A percentile compares a stretch with the other conserved stretches of the same genome.
Evolutionary conservation across 2,797 vertebrate species (phyloP).

Genomic region (Coregonus ussuriensis): DNA sequence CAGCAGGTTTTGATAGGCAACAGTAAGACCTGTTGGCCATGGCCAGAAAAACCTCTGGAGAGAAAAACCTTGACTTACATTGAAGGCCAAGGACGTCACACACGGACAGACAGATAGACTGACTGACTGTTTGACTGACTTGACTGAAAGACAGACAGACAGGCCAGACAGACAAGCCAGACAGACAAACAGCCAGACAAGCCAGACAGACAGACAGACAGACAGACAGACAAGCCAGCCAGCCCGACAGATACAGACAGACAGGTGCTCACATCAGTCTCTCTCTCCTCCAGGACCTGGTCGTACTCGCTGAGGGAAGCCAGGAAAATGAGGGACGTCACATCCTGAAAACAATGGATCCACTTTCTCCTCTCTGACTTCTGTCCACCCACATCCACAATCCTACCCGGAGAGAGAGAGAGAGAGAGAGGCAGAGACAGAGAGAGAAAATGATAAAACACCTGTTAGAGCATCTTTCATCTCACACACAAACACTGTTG

Average conservation of each 20-base stretch:
- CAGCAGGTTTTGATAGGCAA: slow-evolving; percentile 37
- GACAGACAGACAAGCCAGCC: not conserved
- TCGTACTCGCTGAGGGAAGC: slow-evolving; percentile 84
- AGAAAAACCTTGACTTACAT: not conserved
- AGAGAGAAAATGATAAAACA: not conserved
- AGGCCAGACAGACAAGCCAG: not conserved
- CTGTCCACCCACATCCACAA: slow-evolving; percentile 83
- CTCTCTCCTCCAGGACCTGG: slow-evolving; percentile 81
- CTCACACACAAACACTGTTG: not conserved
- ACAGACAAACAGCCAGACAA: slow-evolving; percentile 3
- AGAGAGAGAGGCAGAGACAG: not conserved
- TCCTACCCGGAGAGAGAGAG: slow-evolving; percentile 55
- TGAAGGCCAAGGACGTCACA: not conserved
- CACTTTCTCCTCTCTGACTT: slow-evolving; percentile 84
- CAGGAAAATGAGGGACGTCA: slow-evolving; percentile 82
- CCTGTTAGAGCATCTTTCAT: not conserved
- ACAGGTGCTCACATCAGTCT: slow-evolving; percentile 71
- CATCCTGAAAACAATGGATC: slow-evolving; percentile 85
- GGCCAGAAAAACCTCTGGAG: slow-evolving; percentile 8
- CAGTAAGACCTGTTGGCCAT: slow-evolving; percentile 62
- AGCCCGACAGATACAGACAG: not conserved
- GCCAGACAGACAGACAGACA: not conserved
- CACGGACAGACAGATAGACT: not conserved
- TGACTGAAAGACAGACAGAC: too few relatives aligned
- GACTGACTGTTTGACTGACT: too few relatives aligned